Base-by-base conservation (phyloP, 2,797 vertebrate genomes). In the Nyctibius grandis region DNA sequence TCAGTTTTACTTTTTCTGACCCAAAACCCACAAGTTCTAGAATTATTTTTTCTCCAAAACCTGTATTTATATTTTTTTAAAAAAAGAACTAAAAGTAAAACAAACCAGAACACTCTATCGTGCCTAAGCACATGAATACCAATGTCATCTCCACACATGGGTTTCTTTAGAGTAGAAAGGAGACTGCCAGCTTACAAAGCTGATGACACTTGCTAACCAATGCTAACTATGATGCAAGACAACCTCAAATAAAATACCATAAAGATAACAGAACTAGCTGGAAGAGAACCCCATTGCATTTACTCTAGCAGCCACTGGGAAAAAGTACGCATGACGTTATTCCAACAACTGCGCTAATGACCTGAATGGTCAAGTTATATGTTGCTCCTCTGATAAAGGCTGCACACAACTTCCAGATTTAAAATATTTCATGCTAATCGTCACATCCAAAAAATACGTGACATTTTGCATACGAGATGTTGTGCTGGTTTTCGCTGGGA, bases 1-100 rank as follows among this genome's bases (percentile, higher is more conserved):
- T 6, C 42, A 85, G 29, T 53, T 83, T 80, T 51, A 77, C 12
- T 63, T 44, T 26, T 54, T 36, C 23, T 75, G 36, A 61, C 23
- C 21, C 80, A 60, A 59, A 9, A 3, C 0, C 0, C 9, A 6
- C 11, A 33, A 56, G 7, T 48, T 68, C 40, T 40, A 38, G 22
- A 75, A 45, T 28, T 26, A 15, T 36, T 68, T 44, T 83, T 60
- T 21, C 34, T 36, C 51, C 28, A 73, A 89, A 82, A 73, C 4
- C 53, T 10, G 5, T 5, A 16, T 65, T 38, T 50, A 5, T 15
- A 20, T n/a, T 34, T 54, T 56, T 7, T 15, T 36, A 22, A 31
- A 40, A 23, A 65, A 28, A 22, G 0, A 64, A 17, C 2, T 16
- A 64, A 77, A 90, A 9, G 4, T 20, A 40, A 84, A 90, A 22